Percentiles rank a stretch among this genome's conserved stretches.
These are phyloP conservation scores for Branchellion lobata DNA, from an alignment of 2,888 invertebrate species.

Conservation along the genomic window DNA sequence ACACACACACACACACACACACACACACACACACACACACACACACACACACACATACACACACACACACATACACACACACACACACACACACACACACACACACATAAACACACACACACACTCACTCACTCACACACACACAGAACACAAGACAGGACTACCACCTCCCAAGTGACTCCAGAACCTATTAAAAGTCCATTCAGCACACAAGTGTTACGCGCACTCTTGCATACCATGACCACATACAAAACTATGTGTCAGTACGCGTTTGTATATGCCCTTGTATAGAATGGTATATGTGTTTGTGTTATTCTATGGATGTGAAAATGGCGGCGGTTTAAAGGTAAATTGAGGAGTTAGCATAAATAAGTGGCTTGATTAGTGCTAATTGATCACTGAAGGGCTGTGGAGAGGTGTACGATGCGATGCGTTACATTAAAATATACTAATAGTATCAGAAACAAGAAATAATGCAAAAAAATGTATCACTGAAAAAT, in stretches of 20 bases:
- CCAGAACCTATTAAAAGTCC: too few species aligned
- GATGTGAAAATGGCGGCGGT: too few species aligned
- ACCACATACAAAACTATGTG: not conserved
- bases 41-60: conserved; percentile 28
- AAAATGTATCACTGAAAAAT: too few species aligned
- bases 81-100: conserved; percentile 22
- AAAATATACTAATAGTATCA: too few species aligned
- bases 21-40: conserved; percentile 37
- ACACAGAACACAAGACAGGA: not conserved
- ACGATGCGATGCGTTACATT: too few species aligned
- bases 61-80: conserved; percentile 20
- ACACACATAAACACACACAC: conserved; percentile 21
- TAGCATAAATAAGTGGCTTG: too few species aligned
- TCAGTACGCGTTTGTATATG: not conserved
- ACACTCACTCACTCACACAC: conserved; percentile 19
- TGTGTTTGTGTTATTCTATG: too few species aligned
- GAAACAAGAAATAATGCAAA: too few species aligned
- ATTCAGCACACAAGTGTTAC: too few species aligned
- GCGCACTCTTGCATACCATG: not conserved
- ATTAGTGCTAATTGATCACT: too few species aligned
- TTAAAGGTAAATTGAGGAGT: not conserved
- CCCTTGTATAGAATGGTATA: too few species aligned
- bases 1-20: conserved; percentile 36
- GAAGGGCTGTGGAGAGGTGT: too few species aligned
- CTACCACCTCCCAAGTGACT: not conserved